Evolutionary conservation across 1,140 invertebrate genomes (phyloP), one percentile per base, ranked within the genome.

Genomic region (Procambarus clarkii): DNA sequence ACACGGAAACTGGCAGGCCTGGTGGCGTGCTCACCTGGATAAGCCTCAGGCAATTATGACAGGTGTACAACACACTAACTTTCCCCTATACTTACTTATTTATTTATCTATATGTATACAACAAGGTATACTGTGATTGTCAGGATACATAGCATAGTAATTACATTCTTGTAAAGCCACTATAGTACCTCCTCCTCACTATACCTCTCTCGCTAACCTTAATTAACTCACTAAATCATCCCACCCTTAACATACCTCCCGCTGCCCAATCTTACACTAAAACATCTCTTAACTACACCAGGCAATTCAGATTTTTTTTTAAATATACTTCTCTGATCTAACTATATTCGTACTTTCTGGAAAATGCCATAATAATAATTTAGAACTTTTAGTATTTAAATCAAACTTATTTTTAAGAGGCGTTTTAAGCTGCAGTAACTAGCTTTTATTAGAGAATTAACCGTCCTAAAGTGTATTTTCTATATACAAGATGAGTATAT

Each of bases 31-130:
- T 88, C 86, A 88, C 86, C 86, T 88, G 86, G 86, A 88, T 88
- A 80, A 88, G 77, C 86, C 86, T 64, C 76, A 88, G 86, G 86
- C 86, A 88, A 88, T 88, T 88, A 88, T 88, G 86, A 88, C 86
- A 88, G 86, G 86, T 88, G 86, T 77, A 80, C 86, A 88, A 88
- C 76, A 80, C 80, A 64, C 76, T 54, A 80, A 88, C 86, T 88
- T 88, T 88, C 77, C 77, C 77, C 46, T 2, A 46, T 4, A 69
- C 13, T 79, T 34, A 34, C n/a, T n/a, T n/a, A 78, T 3, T 13
- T 1, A n/a, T n/a, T n/a, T n/a, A 34, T 34, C 1, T 34, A 34
- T 34, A 0, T 34, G 1, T 34, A 34, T 34, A 34, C 34, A 34
- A 34, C 34, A 34, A 34, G 0, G 34, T 34, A 34, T 1, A 34